These are phyloP conservation scores for Ectobius pallidus DNA, from an alignment of 2,888 invertebrate species.

Conservation along the genomic window DNA sequence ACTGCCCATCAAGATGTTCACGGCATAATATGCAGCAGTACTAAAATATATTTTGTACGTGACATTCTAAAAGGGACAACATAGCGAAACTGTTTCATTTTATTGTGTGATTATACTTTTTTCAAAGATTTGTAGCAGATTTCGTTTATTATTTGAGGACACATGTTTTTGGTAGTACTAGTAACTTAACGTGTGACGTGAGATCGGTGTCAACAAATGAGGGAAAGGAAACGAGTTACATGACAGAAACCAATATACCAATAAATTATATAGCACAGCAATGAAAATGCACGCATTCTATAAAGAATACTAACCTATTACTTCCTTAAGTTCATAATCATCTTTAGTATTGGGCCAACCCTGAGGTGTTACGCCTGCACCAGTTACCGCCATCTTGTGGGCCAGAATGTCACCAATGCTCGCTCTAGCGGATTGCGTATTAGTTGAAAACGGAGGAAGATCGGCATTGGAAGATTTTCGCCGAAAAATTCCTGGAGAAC, in stretches of 20 bases:
- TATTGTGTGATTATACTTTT: too few species aligned
- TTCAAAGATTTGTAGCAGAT: too few species aligned
- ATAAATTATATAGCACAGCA: neutral
- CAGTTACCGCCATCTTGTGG: slow-evolving; percentile 64
- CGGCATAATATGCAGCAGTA: too few species aligned
- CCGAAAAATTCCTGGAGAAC: slow-evolving; percentile 66
- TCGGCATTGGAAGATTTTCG: slow-evolving; percentile 57
- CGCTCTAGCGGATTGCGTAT: slow-evolving; percentile 41
- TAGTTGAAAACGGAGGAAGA: slow-evolving; percentile 35
- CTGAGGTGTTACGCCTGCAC: slow-evolving; percentile 47
- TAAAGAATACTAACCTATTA: slow-evolving; percentile 75
- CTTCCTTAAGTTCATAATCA: slow-evolving; percentile 91
- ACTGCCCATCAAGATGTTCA: too few species aligned
- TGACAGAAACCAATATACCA: slow-evolving; percentile 2
- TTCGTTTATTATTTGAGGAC: neutral
- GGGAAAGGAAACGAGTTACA: neutral
- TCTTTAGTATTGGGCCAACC: slow-evolving; percentile 90
- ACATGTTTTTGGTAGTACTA: slow-evolving; percentile 6
- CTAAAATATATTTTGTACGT: too few species aligned
- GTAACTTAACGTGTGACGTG: slow-evolving; percentile 21
- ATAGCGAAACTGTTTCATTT: too few species aligned
- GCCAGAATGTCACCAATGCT: slow-evolving; percentile 62
- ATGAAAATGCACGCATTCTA: neutral
- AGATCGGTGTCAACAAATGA: slow-evolving; percentile 30
- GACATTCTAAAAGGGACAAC: too few species aligned